Evolutionary conservation across 1,140 invertebrate species (phyloP).

Genomic region (Laupala kohalensis): DNA sequence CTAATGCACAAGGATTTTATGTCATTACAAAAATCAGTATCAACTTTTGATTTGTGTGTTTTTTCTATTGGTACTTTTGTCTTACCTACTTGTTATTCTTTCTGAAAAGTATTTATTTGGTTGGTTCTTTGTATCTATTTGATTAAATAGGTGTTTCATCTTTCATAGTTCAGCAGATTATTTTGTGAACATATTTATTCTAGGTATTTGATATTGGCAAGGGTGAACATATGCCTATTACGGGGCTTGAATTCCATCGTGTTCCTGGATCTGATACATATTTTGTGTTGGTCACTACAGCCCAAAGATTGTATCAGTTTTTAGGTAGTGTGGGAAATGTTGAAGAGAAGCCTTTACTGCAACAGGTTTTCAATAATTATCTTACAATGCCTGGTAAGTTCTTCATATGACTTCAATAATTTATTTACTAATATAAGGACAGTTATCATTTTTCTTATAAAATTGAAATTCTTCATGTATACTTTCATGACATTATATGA

Average conservation of each 20-base stretch:
- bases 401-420: neutral
- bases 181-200: constrained; percentile 17
- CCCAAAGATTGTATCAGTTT: constrained; percentile 74
- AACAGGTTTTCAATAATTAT: constrained; percentile 71
- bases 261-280: constrained; percentile 54
- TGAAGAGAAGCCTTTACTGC: constrained; percentile 66
- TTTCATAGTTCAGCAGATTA: too few species aligned
- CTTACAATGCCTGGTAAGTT: constrained; percentile 52
- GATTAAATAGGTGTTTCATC: too few species aligned
- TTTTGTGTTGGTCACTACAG: constrained; percentile 71
- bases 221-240: constrained; percentile 60
- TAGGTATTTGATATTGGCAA: constrained; percentile 79
- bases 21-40: too few species aligned
- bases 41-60: too few species aligned
- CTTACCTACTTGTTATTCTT: too few species aligned
- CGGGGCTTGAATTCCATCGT: constrained; percentile 71
- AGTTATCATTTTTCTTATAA: neutral
- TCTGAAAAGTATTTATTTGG: too few species aligned
- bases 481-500: neutral
- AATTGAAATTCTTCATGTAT: neutral
- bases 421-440: neutral
- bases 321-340: constrained; percentile 52
- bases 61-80: too few species aligned
- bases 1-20: too few species aligned
- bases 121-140: too few species aligned